Evolutionary conservation across 2,797 vertebrate genomes (phyloP), one percentile per base, ranked within the genome.

Genomic region (Potorous gilbertii): DNA sequence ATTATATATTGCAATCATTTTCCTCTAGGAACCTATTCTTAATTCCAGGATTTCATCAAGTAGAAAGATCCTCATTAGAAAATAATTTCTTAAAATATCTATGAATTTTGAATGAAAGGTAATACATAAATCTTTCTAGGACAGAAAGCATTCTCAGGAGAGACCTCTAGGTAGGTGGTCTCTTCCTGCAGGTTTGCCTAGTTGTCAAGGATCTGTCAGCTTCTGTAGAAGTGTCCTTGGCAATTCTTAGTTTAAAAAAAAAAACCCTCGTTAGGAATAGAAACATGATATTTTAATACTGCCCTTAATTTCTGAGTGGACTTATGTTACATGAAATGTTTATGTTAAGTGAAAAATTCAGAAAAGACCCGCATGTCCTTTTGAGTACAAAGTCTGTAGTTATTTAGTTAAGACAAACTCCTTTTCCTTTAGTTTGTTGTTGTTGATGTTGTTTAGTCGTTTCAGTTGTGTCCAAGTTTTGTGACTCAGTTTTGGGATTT

Each of bases 321-420:
- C 50, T 6, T 52, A 52, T 94, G 52, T 52, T 94, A 94, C 90
- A 55, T 95, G 91, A 31, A 90, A 95, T 94, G 52, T 52, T 95
- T 52, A 52, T 94, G 52, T 52, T 95, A 94, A 91, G 52, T 95
- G 91, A 31, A 90, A 95, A 94, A 95, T 95, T 96, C 62, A 94
- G 54, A 91, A 27, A 94, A 40, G 27, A 91, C 34, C 94, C 93
- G 87, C n/a, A 55, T 89, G 90, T 94, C 27, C 81, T 94, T 81
- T 81, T 81, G 46, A 46, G 66, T 46, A 24, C 40, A 81, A 46
- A 46, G 46, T 10, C 40, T 81, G 16, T 24, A 81, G 40, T 81
- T 81, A 27, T 46, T 21, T 81, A 24, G n/a, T 81, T 81, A 10
- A 81, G 18, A 74, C 34, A 40, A 21, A 3, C 40, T 74, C 18